phyloP scores from a whole-genome alignment of 2,797 vertebrate species.

The Sebastes wilsoni region DNA sequence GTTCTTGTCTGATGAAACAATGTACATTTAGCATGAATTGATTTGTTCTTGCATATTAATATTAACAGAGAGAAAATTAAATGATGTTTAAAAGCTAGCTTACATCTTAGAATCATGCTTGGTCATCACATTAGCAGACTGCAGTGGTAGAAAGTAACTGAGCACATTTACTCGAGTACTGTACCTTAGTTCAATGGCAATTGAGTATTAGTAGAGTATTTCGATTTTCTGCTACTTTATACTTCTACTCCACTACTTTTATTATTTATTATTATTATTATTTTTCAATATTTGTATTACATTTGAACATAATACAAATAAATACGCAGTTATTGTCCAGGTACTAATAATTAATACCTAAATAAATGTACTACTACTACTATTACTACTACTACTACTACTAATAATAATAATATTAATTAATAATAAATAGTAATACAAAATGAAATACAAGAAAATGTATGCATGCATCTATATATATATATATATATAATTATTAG shows the following conservation, averaged over 20 bases:
- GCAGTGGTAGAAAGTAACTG: constrained; percentile 14
- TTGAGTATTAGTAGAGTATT: not conserved
- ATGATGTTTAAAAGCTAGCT: not conserved
- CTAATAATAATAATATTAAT: too few relatives aligned
- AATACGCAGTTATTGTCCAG: too few relatives aligned
- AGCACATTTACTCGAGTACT: not conserved
- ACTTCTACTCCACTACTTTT: not conserved
- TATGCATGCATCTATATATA: too few relatives aligned
- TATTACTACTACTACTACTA: too few relatives aligned
- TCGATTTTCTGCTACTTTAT: not conserved
- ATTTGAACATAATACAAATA: too few relatives aligned
- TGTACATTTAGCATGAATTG: not conserved
- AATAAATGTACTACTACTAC: too few relatives aligned
- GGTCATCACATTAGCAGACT: not conserved
- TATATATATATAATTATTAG: not conserved
- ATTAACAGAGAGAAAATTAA: not conserved
- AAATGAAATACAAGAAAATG: too few relatives aligned
- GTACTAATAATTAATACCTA: too few relatives aligned
- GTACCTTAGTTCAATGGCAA: too few relatives aligned
- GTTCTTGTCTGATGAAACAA: not conserved
- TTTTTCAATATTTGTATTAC: too few relatives aligned
- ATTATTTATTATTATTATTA: too few relatives aligned
- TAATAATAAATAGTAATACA: too few relatives aligned
- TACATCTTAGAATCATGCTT: not conserved
- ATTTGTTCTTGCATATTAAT: not conserved